Evolutionary conservation across 2,888 invertebrate genomes (phyloP), one percentile per base, ranked within the genome.

Genomic region (Caenorhabditis japonica): DNA sequence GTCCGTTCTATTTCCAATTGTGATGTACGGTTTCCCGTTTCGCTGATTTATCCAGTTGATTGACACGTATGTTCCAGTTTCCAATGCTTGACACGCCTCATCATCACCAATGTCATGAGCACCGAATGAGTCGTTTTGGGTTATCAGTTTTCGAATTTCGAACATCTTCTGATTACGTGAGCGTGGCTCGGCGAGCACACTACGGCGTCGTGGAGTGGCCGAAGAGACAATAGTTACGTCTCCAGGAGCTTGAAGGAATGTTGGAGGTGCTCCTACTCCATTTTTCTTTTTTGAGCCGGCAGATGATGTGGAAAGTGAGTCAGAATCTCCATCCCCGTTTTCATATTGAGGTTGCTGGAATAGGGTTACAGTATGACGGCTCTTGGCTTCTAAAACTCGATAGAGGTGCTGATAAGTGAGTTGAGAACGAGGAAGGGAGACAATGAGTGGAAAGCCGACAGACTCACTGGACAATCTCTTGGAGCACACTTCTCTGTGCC

Each of bases 21-120:
- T 81, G 3, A 89, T 88, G 80, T 87, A 89, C 8, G 87, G 87
- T 41, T 85, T 83, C 27, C 85, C 84, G 58, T 87, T 87, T 25
- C 89, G 88, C 56, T 88, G 87, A 71, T 90, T 90, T 51, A 88
- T 88, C 90, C 90, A 90, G 72, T 89, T 90, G 81, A 90, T 87
- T 10, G 89, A 87, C 15, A 90, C 23, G 43, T 49, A 74, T 8
- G 66, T 23, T 3, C 73, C 76, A 15, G 74, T 58, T 77, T 81
- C 79, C 85, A 70, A 76, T 72, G 44, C 77, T 77, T 61, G 80
- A 39, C 58, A 52, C 8, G 51, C 36, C n/a, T 68, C 66, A 36
- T 56, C 56, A 33, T 47, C 49, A 1, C 43, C 39, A 33, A 61
- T 43, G 33, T 38, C 47, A 17, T 43, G 43, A 10, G 43, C 43